Percentiles rank a stretch among this genome's conserved stretches.
Conservation (phyloP, 2,113 vertebrate genomes). For the Myotis lucifugus region DNA sequence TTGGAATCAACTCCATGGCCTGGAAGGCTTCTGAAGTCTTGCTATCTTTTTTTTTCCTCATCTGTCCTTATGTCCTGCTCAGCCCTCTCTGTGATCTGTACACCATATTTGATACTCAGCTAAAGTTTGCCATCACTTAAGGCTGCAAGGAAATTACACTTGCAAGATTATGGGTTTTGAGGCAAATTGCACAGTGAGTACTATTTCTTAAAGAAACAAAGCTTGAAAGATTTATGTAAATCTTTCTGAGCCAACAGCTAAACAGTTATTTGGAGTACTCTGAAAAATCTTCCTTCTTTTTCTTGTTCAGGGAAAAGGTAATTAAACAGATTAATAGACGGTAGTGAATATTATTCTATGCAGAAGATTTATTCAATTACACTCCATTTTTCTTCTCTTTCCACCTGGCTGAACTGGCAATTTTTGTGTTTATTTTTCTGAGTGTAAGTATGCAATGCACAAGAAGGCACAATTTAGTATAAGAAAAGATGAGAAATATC, state of each 20-base stretch:
- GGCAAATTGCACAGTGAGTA: background rate
- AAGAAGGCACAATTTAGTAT: background rate
- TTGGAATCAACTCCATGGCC: background rate
- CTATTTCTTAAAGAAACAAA: conserved; percentile 43
- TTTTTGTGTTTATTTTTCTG: conserved; percentile 16
- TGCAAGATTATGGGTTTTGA: background rate
- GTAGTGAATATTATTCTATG: background rate
- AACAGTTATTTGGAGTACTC: conserved; percentile 5
- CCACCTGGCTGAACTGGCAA: background rate
- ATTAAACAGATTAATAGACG: conserved; percentile 51
- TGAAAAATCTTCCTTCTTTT: conserved; percentile 32
- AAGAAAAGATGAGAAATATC: background rate
- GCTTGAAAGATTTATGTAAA: background rate
- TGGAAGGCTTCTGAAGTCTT: background rate
- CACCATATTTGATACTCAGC: background rate
- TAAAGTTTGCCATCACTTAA: background rate
- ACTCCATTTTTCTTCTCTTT: conserved; percentile 30
- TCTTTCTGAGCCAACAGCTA: background rate
- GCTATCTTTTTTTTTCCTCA: background rate
- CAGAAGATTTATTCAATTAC: background rate
- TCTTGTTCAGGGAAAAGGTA: background rate
- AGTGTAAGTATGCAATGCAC: background rate
- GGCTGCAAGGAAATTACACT: background rate
- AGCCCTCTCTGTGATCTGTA: background rate
- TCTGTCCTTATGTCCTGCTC: background rate